phyloP scores from a whole-genome alignment of 2,797 vertebrate genomes.

The Gymnodraco acuticeps region DNA sequence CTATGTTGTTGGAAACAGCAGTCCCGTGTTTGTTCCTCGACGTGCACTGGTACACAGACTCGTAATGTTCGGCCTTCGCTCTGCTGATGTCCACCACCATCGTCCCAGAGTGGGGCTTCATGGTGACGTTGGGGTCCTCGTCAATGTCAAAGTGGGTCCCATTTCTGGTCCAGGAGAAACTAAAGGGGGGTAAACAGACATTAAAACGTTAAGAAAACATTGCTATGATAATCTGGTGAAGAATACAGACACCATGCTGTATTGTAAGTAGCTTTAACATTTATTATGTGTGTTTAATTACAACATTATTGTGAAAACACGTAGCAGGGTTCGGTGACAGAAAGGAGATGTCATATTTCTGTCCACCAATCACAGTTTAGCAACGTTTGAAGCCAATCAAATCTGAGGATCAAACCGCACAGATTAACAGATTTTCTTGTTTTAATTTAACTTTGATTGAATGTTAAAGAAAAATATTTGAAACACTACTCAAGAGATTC shows the following conservation, averaged over 20 bases:
- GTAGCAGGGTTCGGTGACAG: not conserved
- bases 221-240: not conserved
- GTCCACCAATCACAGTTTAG: conserved; percentile 4
- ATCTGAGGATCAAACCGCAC: not conserved
- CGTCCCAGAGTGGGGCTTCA: conserved; percentile 92
- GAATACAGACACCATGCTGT: not conserved
- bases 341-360: too few relatives aligned
- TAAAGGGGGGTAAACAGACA: conserved; percentile 59
- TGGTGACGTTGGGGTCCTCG: conserved; percentile 88
- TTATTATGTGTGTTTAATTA: not conserved
- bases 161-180: conserved; percentile 97
- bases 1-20: conserved; percentile 93
- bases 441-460: not conserved
- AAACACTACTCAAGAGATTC: not conserved
- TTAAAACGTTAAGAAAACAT: not conserved
- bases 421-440: not conserved
- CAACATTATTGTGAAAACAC: not conserved
- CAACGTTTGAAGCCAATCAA: conserved; percentile 1
- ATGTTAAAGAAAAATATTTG: not conserved
- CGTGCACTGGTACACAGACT: conserved; percentile 95
- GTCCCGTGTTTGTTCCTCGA: conserved; percentile 94
- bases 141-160: conserved; percentile 96
- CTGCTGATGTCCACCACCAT: conserved; percentile 93
- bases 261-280: not conserved
- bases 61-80: conserved; percentile 91